Base-by-base conservation (phyloP, 2,888 invertebrate species). In the Chaetogeoica ovagalla region DNA sequence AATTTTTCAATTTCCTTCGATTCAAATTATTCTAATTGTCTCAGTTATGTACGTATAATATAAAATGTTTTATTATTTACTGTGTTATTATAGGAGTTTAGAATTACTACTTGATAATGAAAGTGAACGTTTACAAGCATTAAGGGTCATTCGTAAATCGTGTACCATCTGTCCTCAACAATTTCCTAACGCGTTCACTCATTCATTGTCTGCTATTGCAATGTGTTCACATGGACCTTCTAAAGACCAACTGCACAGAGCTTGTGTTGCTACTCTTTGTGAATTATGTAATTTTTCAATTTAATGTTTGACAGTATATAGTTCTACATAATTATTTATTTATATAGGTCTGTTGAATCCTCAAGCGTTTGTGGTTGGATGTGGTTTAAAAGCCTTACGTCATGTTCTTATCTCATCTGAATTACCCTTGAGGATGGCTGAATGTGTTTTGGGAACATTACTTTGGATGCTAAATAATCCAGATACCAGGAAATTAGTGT, bases 381-480 rank as follows among this genome's bases (percentile, higher is more conserved):
- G 94, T 13, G 95, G 96, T 23, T 93, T 97, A 71, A 91, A 91
- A 82, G 93, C 95, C 9, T 89, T 94, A 74, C 91, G 94, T 0
- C 90, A 94, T 82, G 95, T 94, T 85, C 68, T 81, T 0, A 82
- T 72, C 15, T 73, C 76, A 57, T 82, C 81, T 17, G 79, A 79
- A 63, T 7, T 79, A 70, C 82, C 94, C 83, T 94, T 94, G 84
- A 94, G 96, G 82, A 94, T 97, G 87, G 92, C 94, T 9, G 98
- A 98, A 87, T 93, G 96, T 6, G 88, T 97, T 2, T 92, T 97
- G 83, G 95, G 95, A 0, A 94, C 95, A 19, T 87, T 98, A 59
- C 88, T 98, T 71, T 93, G 93, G 86, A 89, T 97, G 77, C 89
- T 97, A 69, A 94, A 96, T 86, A 91, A 92, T 86, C 97, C 97